These are phyloP conservation scores for Neocrepidodera transversa DNA, from an alignment of 2,888 invertebrate genomes.

Conservation along the genomic window DNA sequence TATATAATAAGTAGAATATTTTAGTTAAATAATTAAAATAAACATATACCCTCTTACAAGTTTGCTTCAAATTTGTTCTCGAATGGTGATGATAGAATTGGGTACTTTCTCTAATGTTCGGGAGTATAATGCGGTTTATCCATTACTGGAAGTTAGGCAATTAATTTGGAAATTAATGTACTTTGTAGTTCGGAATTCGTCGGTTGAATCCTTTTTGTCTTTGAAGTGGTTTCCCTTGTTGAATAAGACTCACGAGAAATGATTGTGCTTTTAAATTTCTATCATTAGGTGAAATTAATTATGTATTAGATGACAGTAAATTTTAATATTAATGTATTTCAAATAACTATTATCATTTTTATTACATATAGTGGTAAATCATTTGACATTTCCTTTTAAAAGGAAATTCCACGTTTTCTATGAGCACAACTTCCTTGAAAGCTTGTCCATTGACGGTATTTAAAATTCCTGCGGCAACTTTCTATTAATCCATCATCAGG, in stretches of 20 bases:
- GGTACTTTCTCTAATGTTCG: slow-evolving; percentile 21
- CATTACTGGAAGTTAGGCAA: slow-evolving; percentile 8
- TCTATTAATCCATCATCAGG: slow-evolving; percentile 1
- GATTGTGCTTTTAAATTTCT: too few species aligned
- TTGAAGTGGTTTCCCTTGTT: not conserved
- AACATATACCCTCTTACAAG: too few species aligned
- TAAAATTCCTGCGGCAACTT: slow-evolving; percentile 3
- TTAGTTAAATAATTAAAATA: too few species aligned
- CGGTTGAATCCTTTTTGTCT: slow-evolving; percentile 1
- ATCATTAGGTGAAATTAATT: too few species aligned
- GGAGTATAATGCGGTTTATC: slow-evolving; percentile 30
- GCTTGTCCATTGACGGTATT: slow-evolving; percentile 4
- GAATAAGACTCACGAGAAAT: too few species aligned
- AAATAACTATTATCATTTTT: too few species aligned
- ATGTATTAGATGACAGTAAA: too few species aligned
- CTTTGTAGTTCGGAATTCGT: slow-evolving; percentile 1
- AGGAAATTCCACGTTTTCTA: slow-evolving; percentile 3
- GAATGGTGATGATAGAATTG: not conserved
- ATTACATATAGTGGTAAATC: too few species aligned
- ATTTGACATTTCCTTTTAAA: too few species aligned
- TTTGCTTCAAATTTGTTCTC: slow-evolving; percentile 3
- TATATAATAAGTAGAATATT: too few species aligned
- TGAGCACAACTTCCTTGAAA: not conserved
- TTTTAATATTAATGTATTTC: too few species aligned
- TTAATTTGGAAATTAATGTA: slow-evolving; percentile 11